Evolutionary conservation across 2,113 vertebrate genomes (phyloP).

Genomic region (Vulpes vulpes): DNA sequence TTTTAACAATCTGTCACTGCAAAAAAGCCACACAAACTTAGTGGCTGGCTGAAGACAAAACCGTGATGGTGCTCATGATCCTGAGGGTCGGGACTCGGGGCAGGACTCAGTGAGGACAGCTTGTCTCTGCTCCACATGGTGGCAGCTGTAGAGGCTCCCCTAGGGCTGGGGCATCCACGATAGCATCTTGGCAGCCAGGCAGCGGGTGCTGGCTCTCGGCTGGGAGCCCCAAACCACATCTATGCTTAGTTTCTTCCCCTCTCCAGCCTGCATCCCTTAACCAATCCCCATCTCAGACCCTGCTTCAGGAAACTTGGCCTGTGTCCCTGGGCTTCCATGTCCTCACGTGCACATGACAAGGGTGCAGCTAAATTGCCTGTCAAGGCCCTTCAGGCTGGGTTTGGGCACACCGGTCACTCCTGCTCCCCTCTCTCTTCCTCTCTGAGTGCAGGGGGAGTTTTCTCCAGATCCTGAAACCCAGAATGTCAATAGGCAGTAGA

Average conservation of each 20-base stretch:
- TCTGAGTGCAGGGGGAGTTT: neutral
- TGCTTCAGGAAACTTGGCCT: neutral
- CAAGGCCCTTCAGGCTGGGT: neutral
- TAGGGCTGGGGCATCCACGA: neutral
- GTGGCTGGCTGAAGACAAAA: neutral
- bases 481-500: neutral
- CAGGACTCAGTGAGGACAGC: neutral
- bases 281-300: neutral
- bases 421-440: neutral
- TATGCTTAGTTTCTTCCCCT: neutral
- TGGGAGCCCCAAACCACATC: neutral
- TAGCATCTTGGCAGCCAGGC: neutral
- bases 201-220: neutral
- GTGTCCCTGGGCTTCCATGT: neutral
- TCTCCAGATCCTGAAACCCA: neutral
- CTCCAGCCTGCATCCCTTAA: neutral
- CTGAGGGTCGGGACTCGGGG: neutral
- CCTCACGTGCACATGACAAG: neutral
- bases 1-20: neutral
- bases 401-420: neutral
- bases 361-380: neutral
- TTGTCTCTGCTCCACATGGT: neutral
- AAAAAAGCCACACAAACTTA: neutral
- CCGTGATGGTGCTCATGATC: neutral
- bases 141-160: rapidly evolving